phyloP scores from a whole-genome alignment of 1,140 invertebrate species.

The Dufourea novaeangliae region DNA sequence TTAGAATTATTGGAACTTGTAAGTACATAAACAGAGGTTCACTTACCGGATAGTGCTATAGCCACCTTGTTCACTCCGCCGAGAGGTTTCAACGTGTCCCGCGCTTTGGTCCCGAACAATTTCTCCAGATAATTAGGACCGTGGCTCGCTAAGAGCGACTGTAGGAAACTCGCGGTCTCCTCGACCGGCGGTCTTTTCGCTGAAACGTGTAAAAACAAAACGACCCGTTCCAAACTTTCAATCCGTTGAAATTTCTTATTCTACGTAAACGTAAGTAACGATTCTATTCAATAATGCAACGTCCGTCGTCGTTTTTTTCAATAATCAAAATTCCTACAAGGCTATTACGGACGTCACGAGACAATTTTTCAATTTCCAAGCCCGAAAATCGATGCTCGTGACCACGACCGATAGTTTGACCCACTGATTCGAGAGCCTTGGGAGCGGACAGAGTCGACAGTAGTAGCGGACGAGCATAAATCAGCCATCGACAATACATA shows the following conservation, averaged over 20 bases:
- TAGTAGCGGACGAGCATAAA: slow-evolving; percentile 3
- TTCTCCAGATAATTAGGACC: slow-evolving; percentile 98
- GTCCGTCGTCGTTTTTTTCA: too few species aligned
- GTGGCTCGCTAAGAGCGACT: slow-evolving; percentile 95
- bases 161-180: slow-evolving; percentile 96
- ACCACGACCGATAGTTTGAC: background rate
- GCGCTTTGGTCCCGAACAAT: slow-evolving; percentile 95
- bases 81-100: slow-evolving; percentile 93
- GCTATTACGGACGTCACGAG: background rate
- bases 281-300: too few species aligned
- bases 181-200: slow-evolving; percentile 98
- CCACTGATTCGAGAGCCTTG: background rate
- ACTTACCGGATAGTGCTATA: slow-evolving; percentile 94
- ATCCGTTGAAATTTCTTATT: background rate
- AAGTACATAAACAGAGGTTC: too few species aligned
- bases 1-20: too few species aligned
- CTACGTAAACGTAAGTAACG: background rate
- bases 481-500: background rate
- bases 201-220: slow-evolving; percentile 77
- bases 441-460: background rate
- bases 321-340: background rate
- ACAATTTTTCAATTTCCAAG: background rate
- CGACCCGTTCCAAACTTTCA: background rate
- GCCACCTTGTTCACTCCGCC: slow-evolving; percentile 97
- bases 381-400: background rate